These are phyloP conservation scores for Lutjanus argentimaculatus DNA, from an alignment of 2,797 vertebrate species.

Conservation along the genomic window DNA sequence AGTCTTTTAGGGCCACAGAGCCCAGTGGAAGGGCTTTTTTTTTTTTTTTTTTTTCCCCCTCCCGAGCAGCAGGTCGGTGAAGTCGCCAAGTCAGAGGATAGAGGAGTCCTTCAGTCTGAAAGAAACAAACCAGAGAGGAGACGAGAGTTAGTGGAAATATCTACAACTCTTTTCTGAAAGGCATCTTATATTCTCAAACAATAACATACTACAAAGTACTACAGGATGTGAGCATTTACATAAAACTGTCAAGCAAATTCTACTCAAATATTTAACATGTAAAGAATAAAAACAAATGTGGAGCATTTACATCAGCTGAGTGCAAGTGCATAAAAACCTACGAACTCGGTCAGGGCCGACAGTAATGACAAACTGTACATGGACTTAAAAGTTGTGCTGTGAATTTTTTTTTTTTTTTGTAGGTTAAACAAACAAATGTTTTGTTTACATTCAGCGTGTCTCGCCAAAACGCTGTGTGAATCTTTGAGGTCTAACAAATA, in stretches of 20 bases:
- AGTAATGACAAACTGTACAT: not conserved
- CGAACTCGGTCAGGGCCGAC: not conserved
- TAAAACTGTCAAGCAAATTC: constrained; percentile 4
- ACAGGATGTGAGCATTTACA: not conserved
- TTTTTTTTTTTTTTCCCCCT: not conserved
- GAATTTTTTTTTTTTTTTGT: not conserved
- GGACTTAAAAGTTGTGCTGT: not conserved
- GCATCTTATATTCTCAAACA: not conserved
- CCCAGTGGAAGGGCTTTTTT: constrained; percentile 28
- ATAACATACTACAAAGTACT: not conserved
- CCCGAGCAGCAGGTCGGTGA: constrained; percentile 70
- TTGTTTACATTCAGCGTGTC: not conserved
- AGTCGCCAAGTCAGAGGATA: constrained; percentile 54
- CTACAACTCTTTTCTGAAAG: no score
- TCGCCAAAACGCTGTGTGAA: no score
- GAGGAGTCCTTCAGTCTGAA: constrained; percentile 75
- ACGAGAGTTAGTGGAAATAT: constrained; percentile 28
- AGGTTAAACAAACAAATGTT: not conserved
- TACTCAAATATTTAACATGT: not conserved
- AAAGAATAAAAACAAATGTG: not conserved
- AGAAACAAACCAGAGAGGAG: constrained; percentile 45
- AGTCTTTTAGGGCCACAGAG: constrained; percentile 45
- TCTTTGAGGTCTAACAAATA: no score
- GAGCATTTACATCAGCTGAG: no score
- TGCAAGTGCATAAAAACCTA: not conserved